Base-by-base conservation (phyloP, 2,888 invertebrate genomes). In the Brassicogethes aeneus region DNA sequence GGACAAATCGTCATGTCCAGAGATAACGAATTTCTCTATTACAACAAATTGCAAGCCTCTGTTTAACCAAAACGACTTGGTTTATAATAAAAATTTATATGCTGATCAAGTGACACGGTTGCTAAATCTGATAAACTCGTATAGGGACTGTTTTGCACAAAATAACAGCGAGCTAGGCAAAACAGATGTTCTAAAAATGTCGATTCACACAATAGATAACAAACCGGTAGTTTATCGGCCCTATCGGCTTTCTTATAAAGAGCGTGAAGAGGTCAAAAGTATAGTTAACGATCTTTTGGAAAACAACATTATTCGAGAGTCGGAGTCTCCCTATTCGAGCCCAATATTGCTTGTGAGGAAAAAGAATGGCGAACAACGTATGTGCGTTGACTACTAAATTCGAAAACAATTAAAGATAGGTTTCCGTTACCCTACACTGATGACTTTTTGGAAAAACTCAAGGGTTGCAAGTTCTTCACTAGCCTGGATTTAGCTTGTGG, bases 331-430 rank as follows among this genome's bases (percentile, higher is more conserved):
- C 3, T 50, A 48, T 42, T 42, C 51, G 3, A 51, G 51, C 16
- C 47, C 51, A 7, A 48, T 50, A 16, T 13, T 50, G 10, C 34
- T 52, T 7, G 44, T 51, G 10, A 43, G 42, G 29, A 47, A 50
- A 17, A 51, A 51, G 36, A 54, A 47, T 32, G 56, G 56, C 2
- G 50, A 52, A 36, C 3, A 39, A 1, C 32, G 58, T 13, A 37
- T 61, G 43, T 54, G 52, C 33, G 47, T 60, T 1, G 59, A 57
- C 40, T 65, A 15, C 37, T 66, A 2, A 68, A 66, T 45, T 16
- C 37, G 0, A 48, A 50, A 10, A 65, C 61, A 0, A 44, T 55
- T 1, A 56, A 59, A 2, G 59, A 64, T 36, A 17, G 51, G 3
- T 61, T 54, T 42, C 61, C 62, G 0, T 36, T 64, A 2, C 60